Evolutionary conservation across 2,797 vertebrate genomes (phyloP), one percentile per base, ranked within the genome.

Genomic region (Sebastes alutus): DNA sequence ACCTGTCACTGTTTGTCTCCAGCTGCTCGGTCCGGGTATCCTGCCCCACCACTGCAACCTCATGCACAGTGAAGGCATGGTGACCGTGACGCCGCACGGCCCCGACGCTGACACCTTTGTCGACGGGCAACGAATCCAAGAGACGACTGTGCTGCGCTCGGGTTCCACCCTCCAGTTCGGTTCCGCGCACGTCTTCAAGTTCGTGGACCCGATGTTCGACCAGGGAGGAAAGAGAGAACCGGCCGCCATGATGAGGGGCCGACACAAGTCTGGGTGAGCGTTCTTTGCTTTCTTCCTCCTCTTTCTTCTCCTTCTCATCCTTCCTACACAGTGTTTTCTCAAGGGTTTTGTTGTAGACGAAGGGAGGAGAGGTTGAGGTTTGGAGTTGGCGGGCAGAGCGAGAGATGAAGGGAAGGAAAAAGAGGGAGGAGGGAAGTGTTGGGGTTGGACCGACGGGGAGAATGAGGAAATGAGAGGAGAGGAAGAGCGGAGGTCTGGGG

Each of bases 11-110:
- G 7, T 84, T 14, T 9, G 6, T 42, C 52, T 74, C 2, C 70
- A 99, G 98, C 93, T 99, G 79, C 97, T 99, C 35, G 98, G 98
- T 4, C 97, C 97, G 2, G 99, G 98, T 23, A 96, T 99, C 78
- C 96, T 98, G 9, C 97, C 98, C 59, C 98, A 99, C 92, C 98
- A 99, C 90, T 99, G 99, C 89, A 97, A 99, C 92, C 97, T 99
- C 80, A 98, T 97, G 87, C 98, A 99, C 92, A 97, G 97, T 58
- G 98, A 99, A 29, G 98, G 98, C 0, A 96, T 99, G 90, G 98
- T 99, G 71, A 99, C 97, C 0, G 97, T 99, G 86, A 99, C 98
- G 0, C 99, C 99, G 0, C 96, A 95, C 86, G 97, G 95, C 75
- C 95, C 97, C 29, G 98, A 98, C 11, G 97, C 98, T 0, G 98